A percentile compares a stretch with the other conserved stretches of the same genome.
Evolutionary conservation across 2,888 invertebrate genomes (phyloP).

Genomic region (Choreutis nemorana): DNA sequence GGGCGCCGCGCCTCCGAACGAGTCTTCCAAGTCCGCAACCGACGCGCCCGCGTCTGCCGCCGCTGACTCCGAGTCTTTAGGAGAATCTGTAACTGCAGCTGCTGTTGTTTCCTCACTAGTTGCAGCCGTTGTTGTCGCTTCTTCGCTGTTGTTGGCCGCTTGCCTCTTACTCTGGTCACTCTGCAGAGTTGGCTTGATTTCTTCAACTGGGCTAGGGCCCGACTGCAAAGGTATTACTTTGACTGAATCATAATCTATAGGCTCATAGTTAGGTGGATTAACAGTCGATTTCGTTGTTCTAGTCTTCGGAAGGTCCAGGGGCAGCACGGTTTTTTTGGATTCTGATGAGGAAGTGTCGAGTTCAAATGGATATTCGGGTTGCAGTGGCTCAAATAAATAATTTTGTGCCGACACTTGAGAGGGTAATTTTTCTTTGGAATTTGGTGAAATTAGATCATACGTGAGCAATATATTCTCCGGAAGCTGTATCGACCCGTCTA

Average conservation of each 20-base stretch:
- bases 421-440: slow-evolving; percentile 20
- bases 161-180: slow-evolving; percentile 46
- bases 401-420: slow-evolving; percentile 25
- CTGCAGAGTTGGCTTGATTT: slow-evolving; percentile 20
- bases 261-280: slow-evolving; percentile 29
- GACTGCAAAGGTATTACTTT: slow-evolving; percentile 51
- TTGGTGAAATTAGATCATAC: slow-evolving; percentile 43
- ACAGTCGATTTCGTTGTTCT: slow-evolving; percentile 28
- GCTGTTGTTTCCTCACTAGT: slow-evolving; percentile 14
- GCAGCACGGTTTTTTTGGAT: slow-evolving; percentile 30
- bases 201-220: slow-evolving; percentile 39
- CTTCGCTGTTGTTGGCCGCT: slow-evolving; percentile 18
- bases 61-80: slow-evolving; percentile 42
- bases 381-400: slow-evolving; percentile 44
- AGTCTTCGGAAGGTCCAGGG: slow-evolving; percentile 38
- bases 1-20: slow-evolving; percentile 75
- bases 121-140: slow-evolving; percentile 17
- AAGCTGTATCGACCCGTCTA: slow-evolving; percentile 44
- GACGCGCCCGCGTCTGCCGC: slow-evolving; percentile 61
- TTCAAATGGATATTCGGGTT: slow-evolving; percentile 42
- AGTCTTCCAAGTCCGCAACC: slow-evolving; percentile 75
- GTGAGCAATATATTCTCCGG: slow-evolving; percentile 52
- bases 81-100: slow-evolving; percentile 15
- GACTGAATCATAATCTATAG: slow-evolving; percentile 47
- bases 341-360: slow-evolving; percentile 50